Evolutionary conservation across 2,797 vertebrate species (phyloP).

Genomic region (Gallinago stenura): DNA sequence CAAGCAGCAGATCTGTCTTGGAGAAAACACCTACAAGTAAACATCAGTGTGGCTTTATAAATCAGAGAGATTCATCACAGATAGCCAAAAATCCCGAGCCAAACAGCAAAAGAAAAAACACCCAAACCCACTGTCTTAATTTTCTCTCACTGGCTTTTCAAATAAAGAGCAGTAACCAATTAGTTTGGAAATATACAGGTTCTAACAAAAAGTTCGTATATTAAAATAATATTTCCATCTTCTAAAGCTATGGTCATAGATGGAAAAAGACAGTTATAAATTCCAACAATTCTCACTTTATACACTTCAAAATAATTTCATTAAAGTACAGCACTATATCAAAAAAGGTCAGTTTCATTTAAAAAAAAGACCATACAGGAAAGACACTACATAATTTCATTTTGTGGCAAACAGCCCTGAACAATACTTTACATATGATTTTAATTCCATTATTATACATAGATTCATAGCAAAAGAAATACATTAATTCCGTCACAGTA

Average conservation of each 20-base stretch:
- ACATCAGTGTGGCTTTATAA: background rate
- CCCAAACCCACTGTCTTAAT: background rate
- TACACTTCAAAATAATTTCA: background rate
- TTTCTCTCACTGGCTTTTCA: background rate
- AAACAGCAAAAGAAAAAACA: background rate
- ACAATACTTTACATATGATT: background rate
- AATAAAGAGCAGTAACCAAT: background rate
- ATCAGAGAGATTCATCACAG: background rate
- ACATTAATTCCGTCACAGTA: background rate
- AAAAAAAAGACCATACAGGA: background rate
- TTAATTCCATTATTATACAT: background rate
- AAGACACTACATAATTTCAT: background rate
- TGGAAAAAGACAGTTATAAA: background rate
- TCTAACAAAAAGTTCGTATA: background rate
- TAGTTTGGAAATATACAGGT: background rate
- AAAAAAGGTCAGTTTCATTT: background rate
- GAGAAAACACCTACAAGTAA: background rate
- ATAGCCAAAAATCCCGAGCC: background rate
- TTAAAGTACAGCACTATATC: background rate
- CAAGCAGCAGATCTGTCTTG: background rate
- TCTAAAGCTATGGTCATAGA: background rate
- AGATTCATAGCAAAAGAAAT: background rate
- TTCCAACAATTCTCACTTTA: background rate
- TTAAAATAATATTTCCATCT: background rate
- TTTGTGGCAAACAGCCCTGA: background rate